Conservation (phyloP, 1,140 invertebrate species). For the Lasaia peninsularis region DNA sequence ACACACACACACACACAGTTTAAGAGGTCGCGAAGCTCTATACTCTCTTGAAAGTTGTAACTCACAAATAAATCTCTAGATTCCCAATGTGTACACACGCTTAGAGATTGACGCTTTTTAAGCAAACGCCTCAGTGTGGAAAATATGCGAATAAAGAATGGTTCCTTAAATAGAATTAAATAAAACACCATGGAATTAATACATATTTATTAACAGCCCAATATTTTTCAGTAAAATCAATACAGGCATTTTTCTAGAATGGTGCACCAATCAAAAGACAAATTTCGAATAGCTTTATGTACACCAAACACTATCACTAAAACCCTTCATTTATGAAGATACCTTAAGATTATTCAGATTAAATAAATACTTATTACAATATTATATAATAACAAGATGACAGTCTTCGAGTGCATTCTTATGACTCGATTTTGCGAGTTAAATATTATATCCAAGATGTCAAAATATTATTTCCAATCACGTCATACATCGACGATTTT, state of each 20-base stretch:
- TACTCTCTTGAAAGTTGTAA: too few relatives aligned
- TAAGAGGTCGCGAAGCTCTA: too few relatives aligned
- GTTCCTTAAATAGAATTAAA: not conserved
- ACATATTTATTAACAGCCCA: slow-evolving; percentile 16
- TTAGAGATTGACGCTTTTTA: too few relatives aligned
- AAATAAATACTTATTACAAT: not conserved
- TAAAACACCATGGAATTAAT: slow-evolving; percentile 6
- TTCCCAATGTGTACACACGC: too few relatives aligned
- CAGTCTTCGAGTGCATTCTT: not conserved
- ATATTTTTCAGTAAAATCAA: slow-evolving; percentile 8
- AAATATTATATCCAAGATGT: too few relatives aligned
- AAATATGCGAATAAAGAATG: too few relatives aligned
- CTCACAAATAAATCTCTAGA: too few relatives aligned
- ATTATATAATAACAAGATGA: not conserved
- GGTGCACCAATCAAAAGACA: slow-evolving; percentile 18
- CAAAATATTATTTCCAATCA: too few relatives aligned
- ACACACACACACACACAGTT: too few relatives aligned
- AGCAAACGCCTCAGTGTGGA: too few relatives aligned
- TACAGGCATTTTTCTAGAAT: slow-evolving; percentile 15
- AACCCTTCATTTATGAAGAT: not conserved
- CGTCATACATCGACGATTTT: too few relatives aligned
- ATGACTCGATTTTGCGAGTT: too few relatives aligned
- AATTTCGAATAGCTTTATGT: slow-evolving; percentile 14
- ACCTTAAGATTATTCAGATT: not conserved
- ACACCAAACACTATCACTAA: not conserved